These are phyloP conservation scores for Cryptus armator DNA, from an alignment of 2,888 invertebrate genomes.

Conservation along the genomic window DNA sequence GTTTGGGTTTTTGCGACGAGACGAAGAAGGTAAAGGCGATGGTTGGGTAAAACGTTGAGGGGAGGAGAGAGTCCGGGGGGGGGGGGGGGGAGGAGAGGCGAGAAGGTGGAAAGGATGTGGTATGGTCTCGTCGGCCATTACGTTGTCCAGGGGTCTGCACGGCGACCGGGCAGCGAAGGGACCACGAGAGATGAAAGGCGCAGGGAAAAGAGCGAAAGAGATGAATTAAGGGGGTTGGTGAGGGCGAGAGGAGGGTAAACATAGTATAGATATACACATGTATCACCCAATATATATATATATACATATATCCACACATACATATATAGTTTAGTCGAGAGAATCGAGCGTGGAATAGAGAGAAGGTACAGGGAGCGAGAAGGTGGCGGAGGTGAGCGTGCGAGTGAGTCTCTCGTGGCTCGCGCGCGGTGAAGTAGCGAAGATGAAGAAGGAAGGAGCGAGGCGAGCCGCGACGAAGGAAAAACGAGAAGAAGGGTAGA, in stretches of 20 bases:
- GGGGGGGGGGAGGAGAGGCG: no score
- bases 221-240: conserved; percentile 62
- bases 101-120: conserved; percentile 53
- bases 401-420: conserved; percentile 58
- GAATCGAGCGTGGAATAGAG: conserved; percentile 42
- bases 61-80: background rate
- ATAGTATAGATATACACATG: conserved; percentile 12
- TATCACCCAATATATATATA: background rate
- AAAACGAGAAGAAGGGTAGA: conserved; percentile 65
- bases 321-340: background rate
- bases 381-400: conserved; percentile 63
- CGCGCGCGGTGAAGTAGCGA: conserved; percentile 61
- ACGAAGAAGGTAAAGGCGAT: background rate
- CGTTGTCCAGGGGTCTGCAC: conserved; percentile 63
- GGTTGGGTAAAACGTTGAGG: conserved; percentile 10
- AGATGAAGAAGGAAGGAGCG: conserved; percentile 51
- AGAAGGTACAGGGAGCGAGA: conserved; percentile 51
- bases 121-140: conserved; percentile 62
- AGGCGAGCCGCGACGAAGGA: conserved; percentile 83
- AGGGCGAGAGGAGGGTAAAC: conserved; percentile 68
- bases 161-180: conserved; percentile 49
- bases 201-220: conserved; percentile 40
- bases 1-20: background rate
- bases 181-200: conserved; percentile 46
- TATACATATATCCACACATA: background rate